Base-by-base conservation (phyloP, 2,797 vertebrate species). In the Enteromius unitaeniatus region DNA sequence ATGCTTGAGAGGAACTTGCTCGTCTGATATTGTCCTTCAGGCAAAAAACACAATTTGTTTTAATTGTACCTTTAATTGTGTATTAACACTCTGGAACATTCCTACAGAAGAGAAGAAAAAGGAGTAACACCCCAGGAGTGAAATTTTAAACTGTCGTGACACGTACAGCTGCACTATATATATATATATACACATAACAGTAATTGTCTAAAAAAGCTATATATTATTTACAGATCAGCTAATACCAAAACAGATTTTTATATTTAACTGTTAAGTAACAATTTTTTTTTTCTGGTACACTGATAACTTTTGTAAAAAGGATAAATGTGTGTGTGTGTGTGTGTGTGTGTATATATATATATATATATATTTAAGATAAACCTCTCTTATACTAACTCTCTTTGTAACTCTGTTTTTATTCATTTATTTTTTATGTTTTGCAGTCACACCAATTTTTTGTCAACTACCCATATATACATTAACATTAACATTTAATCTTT, bases 221-320 rank as follows among this genome's bases (percentile, higher is more conserved):
- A 65, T n/a, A 47, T 62, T 65, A 65, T 31, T 26, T 60, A 60
- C 37, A 58, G n/a, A 23, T 76, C 53, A 76, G 1, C 74, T 60
- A 55, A n/a, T 34, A 13, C 17, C 23, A 21, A 13, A 21, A 14
- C 28, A 13, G 26, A 31, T 31, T 19, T 28, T 49, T 10, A 17
- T 28, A 28, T 23, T 58, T 23, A 75, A 55, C 19, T 23, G 21
- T 40, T 40, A 51, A 76, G 21, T 53, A 21, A 55, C 1, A 15
- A 58, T n/a, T 26, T 17, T 1, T 23, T 17, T 21, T 73, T n/a
- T 53, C 13, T 58, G 1, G 5, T 6, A 58, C 14, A 17, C 17
- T 14, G 17, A 75, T 19, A 76, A 26, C 7, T 58, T 15, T 14
- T 55, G 17, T 53, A 74, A 31, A n/a, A 74, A 9, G n/a, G 10